Conservation (phyloP, 2,113 vertebrate species). For the crab-eating macaque (Macaca fascicularis) region T2T-MFA8v1.1 NC_088394.1:65469501-65470000, state of each 20-base stretch:
- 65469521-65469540: not conserved
- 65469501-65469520: not conserved
- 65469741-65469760: not conserved
- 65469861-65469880: not conserved
- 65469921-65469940: not conserved
- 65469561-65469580: not conserved
- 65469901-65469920: not conserved
- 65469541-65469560: not conserved
- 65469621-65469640: not conserved
- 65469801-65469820: not conserved
- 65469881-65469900: not conserved
- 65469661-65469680: not conserved
- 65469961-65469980: not conserved
- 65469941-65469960: not conserved
- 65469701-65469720: not conserved
- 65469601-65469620: not conserved
- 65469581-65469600: not conserved
- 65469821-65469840: not conserved
- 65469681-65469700: constrained; percentile 6
- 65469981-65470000: not conserved
- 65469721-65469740: not conserved
- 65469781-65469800: not conserved
- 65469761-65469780: not conserved
- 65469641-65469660: not conserved
- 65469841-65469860: not conserved